phyloP scores from a whole-genome alignment of 2,888 invertebrate genomes.

The Zootermopsis nevadensis region DNA sequence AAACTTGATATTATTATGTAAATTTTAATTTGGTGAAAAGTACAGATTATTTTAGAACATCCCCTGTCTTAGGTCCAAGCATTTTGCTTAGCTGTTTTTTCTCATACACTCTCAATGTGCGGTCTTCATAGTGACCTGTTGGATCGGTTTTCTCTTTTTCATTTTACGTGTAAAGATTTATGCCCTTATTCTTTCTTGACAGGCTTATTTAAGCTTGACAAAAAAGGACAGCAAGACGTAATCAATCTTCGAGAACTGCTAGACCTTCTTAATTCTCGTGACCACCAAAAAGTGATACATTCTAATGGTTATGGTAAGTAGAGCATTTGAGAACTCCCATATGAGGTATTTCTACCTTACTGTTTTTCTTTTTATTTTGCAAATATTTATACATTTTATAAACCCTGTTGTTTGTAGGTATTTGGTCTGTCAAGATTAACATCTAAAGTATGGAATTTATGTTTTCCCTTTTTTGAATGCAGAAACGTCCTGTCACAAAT shows the following conservation, averaged over 20 bases:
- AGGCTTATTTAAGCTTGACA: conserved; percentile 40
- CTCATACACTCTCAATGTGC: no score
- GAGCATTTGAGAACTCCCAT: no score
- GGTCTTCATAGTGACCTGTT: background rate
- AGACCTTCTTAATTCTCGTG: conserved; percentile 55
- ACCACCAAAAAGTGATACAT: conserved; percentile 56
- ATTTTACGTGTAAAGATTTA: background rate
- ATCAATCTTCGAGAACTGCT: conserved; percentile 56
- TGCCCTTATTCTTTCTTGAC: background rate
- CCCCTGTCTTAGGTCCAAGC: no score
- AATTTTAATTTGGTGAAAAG: no score
- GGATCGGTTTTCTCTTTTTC: background rate
- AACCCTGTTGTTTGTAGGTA: no score
- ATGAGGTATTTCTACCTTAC: background rate
- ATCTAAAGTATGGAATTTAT: no score
- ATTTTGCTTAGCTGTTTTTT: no score
- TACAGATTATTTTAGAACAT: no score
- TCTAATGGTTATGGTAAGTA: conserved; percentile 56
- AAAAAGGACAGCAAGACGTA: conserved; percentile 34
- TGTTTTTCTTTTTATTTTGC: background rate
- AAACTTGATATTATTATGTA: no score
- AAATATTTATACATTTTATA: background rate
- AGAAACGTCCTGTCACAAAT: no score
- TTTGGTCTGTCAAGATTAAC: no score
- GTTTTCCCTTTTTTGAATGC: no score